A percentile compares a stretch with the other conserved stretches of the same genome.
phyloP scores from a whole-genome alignment of 2,797 vertebrate genomes.

The Antrozous pallidus region DNA sequence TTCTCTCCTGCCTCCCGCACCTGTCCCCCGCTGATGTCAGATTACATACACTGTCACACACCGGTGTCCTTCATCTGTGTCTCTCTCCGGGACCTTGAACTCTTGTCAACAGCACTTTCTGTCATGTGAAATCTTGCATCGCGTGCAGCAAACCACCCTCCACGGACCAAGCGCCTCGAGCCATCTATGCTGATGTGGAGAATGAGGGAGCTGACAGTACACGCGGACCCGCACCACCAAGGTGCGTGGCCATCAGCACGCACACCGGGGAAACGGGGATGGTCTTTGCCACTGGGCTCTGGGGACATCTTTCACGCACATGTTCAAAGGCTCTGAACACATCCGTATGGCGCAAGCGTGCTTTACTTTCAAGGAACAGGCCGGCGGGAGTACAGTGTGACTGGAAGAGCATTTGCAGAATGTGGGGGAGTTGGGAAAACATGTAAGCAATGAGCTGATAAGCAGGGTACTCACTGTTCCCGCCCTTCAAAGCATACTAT shows the following conservation, averaged over 20 bases:
- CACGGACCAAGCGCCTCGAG: background rate
- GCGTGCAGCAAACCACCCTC: background rate
- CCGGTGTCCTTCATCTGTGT: background rate
- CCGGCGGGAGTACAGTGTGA: background rate
- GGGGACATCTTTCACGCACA: background rate
- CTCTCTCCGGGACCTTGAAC: background rate
- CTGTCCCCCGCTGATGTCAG: background rate
- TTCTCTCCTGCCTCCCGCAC: background rate
- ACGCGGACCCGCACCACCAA: background rate
- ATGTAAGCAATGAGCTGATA: background rate
- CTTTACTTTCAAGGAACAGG: background rate
- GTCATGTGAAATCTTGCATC: background rate
- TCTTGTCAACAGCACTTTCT: background rate
- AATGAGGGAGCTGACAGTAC: background rate
- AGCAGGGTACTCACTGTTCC: background rate
- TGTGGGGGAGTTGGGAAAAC: background rate
- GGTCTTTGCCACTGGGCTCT: background rate
- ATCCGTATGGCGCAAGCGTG: background rate
- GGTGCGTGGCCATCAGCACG: background rate
- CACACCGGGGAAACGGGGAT: background rate
- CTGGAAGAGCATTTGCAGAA: background rate
- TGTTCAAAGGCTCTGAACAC: constrained; percentile 19
- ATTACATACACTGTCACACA: background rate
- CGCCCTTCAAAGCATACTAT: background rate
- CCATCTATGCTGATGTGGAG: background rate